Evolutionary conservation across 2,888 invertebrate species (phyloP), one percentile per base, ranked within the genome.

Genomic region (Hypselothyrea guttata): DNA sequence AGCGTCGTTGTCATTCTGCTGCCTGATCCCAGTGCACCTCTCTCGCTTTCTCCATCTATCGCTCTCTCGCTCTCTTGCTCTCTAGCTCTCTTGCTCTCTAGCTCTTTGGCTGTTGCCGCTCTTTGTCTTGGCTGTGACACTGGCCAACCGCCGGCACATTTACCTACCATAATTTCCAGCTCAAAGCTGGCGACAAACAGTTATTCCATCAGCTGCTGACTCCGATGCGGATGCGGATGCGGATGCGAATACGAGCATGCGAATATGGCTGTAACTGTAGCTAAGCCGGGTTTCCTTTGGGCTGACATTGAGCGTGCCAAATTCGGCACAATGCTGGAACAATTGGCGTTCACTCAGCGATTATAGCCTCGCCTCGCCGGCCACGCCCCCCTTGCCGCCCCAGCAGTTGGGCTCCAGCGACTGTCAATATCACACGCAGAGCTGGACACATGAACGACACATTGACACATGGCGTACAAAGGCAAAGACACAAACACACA

Each of bases 341-440:
- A 69, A 69, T 69, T 69, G 70, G 44, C 63, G 53, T 70, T 63
- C 56, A 47, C 27, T 63, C 54, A 52, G 53, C 63, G 57, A 57
- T 69, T 73, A 63, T 16, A 3, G 13, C 4, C n/a, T 2, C 35
- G 13, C 4, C n/a, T 2, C 35, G 8, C 30, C 15, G 11, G 12
- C 3, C 42, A 35, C 16, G 2, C 27, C 1, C 12, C 4, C 37
- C 31, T 13, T 7, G 13, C 13, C 9, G 2, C 12, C 4, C 7
- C 16, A 8, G 13, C 37, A 1, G 13, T 28, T 13, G 15, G 31
- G 13, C 27, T 53, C 7, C 44, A 44, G 62, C 58, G 66, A 63
- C 84, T 86, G 87, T 71, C 82, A 84, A 77, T 86, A 86, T 82
- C 84, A 86, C 73, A 82, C 82, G 82, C 77, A 81, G 71, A 53